Evolutionary conservation across 2,888 invertebrate species (phyloP).

Genomic region (Chrysomela aeneicollis): DNA sequence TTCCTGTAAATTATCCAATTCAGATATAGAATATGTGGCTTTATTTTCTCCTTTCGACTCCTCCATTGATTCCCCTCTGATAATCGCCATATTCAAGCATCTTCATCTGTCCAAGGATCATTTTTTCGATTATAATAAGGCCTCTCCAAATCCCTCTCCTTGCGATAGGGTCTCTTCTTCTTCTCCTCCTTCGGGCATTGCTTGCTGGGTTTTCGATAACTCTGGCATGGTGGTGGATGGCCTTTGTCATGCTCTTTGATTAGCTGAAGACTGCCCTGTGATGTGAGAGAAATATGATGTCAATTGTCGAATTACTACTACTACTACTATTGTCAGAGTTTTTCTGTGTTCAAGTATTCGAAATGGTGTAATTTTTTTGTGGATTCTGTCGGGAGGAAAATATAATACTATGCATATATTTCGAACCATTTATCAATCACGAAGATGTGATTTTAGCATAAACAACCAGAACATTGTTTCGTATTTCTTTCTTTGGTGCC

Average conservation of each 20-base stretch:
- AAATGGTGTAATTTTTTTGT: too few relatives aligned
- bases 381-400: too few relatives aligned
- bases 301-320: not conserved
- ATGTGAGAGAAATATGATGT: not conserved
- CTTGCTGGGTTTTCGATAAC: constrained; percentile 17
- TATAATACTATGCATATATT: too few relatives aligned
- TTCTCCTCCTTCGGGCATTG: constrained; percentile 23
- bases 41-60: too few relatives aligned
- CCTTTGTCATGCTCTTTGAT: constrained; percentile 33
- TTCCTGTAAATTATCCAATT: too few relatives aligned
- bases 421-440: too few relatives aligned
- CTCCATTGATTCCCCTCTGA: too few relatives aligned
- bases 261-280: constrained; percentile 11
- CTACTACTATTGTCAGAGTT: not conserved
- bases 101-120: constrained; percentile 27
- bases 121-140: constrained; percentile 24
- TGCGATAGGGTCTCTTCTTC: constrained; percentile 19
- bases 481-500: too few relatives aligned
- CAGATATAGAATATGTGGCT: too few relatives aligned
- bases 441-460: too few relatives aligned
- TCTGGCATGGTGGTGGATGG: constrained; percentile 32
- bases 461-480: too few relatives aligned
- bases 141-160: constrained; percentile 30
- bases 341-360: too few relatives aligned
- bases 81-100: not conserved